Evolutionary conservation across 2,113 vertebrate genomes (phyloP).

Genomic region (Salvelinus alpinus): DNA sequence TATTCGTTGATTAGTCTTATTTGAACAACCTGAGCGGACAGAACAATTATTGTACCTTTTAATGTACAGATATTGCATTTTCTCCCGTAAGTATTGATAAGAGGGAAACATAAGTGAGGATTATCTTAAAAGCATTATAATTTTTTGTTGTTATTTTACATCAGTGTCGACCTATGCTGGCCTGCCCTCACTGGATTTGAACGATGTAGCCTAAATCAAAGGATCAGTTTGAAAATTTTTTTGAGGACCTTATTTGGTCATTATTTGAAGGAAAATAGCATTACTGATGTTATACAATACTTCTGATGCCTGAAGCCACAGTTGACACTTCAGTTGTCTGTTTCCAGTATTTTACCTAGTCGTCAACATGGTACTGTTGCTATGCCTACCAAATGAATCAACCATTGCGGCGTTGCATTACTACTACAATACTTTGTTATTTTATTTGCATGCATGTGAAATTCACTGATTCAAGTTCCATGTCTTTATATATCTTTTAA

Average conservation of each 20-base stretch:
- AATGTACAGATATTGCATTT: conserved; percentile 24
- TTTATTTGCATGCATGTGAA: conserved; percentile 1
- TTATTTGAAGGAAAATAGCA: too few species aligned
- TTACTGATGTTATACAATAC: too few species aligned
- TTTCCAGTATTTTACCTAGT: background rate
- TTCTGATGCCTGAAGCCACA: too few species aligned
- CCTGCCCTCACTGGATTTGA: background rate
- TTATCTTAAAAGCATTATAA: background rate
- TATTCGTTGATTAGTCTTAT: conserved; percentile 19
- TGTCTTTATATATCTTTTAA: background rate
- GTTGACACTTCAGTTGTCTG: background rate
- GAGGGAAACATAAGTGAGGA: background rate
- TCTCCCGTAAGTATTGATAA: too few species aligned
- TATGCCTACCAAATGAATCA: background rate
- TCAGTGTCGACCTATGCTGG: background rate
- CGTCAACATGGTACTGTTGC: background rate
- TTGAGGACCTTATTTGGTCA: too few species aligned
- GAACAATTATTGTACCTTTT: conserved; percentile 14
- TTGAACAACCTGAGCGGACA: conserved; percentile 38
- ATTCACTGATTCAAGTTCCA: background rate
- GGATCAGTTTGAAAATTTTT: too few species aligned
- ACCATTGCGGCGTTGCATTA: background rate
- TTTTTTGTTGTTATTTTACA: background rate
- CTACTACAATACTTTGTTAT: background rate
- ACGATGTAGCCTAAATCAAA: background rate